Base-by-base conservation (phyloP, 2,797 vertebrate genomes). In the Prunella strophiata region DNA sequence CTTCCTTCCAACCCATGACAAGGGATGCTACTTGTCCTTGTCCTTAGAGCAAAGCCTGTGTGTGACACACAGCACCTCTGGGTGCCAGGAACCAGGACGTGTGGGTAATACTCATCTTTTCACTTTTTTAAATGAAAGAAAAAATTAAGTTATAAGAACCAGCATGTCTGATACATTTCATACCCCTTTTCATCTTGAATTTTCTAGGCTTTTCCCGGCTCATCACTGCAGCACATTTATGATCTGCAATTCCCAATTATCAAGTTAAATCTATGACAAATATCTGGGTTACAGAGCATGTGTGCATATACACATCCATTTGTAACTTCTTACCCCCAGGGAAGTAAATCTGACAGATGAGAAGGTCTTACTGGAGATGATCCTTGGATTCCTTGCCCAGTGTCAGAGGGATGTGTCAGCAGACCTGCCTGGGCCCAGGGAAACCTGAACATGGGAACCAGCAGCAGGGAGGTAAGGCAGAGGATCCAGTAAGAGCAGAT, bases 21-120 rank as follows among this genome's bases (percentile, higher is more conserved):
- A 2, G 9, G 55, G 77, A 55, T 42, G 43, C 23, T 59, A 17
- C 36, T 7, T 15, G 55, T 19, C 29, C n/a, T 30, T 48, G 47
- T 30, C 40, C 21, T 38, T 25, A 8, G 7, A 1, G 7, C 12
- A 4, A 57, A 0, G 10, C 52, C 20, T 4, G 9, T 5, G 30
- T 27, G 38, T 59, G 38, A 52, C 17, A 17, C 1, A 2, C 14
- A 16, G 38, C 21, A 21, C 32, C 18, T 50, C 61, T 7, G 17
- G 19, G 36, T 2, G 0, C 32, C 10, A 12, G 30, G 26, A 40
- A 9, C 26, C 1, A 13, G 32, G 16, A 10, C 34, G 13, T 40
- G 17, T 50, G 29, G 7, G 12, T 43, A 70, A 47, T 47, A 22
- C 40, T 76, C 1, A 3, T 55, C 10, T 79, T 50, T 61, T 61